phyloP scores from a whole-genome alignment of 2,888 invertebrate genomes.

The Romanomermis culicivorax region DNA sequence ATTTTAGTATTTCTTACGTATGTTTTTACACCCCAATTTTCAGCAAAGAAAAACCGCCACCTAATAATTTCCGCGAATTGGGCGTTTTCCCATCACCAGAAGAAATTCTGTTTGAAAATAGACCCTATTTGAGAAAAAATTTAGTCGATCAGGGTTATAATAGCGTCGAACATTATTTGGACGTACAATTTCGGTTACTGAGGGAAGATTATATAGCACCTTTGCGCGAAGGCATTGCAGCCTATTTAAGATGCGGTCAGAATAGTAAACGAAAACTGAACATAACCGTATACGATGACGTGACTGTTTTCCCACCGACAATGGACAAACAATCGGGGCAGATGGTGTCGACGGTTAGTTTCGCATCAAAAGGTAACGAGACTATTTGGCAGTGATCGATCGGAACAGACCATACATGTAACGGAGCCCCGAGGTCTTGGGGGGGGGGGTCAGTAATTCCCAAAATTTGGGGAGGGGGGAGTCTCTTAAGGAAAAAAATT shows the following conservation, averaged over 20 bases:
- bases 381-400: no score
- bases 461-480: no score
- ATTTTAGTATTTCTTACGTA: no score
- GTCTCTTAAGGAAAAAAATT: no score
- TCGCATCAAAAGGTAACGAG: constrained; percentile 11
- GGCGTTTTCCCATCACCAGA: neutral
- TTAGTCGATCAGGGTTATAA: constrained; percentile 42
- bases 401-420: no score
- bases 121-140: constrained; percentile 38
- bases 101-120: neutral
- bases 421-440: no score
- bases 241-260: constrained; percentile 33
- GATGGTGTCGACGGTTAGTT: constrained; percentile 12
- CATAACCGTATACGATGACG: constrained; percentile 5
- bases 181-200: constrained; percentile 52
- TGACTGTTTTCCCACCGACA: constrained; percentile 13
- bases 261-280: constrained; percentile 3
- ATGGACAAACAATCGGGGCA: constrained; percentile 14
- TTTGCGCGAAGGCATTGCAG: constrained; percentile 43
- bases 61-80: constrained; percentile 1
- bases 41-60: neutral
- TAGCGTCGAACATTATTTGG: constrained; percentile 48
- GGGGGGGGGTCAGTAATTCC: no score
- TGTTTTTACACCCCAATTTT: neutral
- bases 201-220: constrained; percentile 58